A percentile compares a stretch with the other conserved stretches of the same genome.
phyloP scores from a whole-genome alignment of 2,888 invertebrate species.

The Eupithecia exiguata region DNA sequence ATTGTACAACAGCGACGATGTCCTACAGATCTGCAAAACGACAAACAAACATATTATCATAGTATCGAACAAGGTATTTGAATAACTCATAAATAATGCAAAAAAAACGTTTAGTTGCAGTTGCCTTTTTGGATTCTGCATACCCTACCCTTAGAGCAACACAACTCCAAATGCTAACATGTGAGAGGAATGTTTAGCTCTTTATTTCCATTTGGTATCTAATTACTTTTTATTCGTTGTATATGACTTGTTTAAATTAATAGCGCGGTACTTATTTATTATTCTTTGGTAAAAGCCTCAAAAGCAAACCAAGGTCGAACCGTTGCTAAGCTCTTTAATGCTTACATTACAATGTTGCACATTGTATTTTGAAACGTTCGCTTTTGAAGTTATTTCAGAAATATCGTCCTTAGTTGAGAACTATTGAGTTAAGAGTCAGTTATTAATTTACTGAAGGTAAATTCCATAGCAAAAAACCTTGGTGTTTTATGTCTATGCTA shows the following conservation, averaged over 20 bases:
- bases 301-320: neutral
- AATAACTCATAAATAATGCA: neutral
- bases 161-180: neutral
- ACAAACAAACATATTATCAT: neutral
- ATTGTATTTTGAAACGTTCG: neutral
- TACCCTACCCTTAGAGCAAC: neutral
- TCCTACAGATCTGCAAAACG: neutral
- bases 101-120: neutral
- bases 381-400: neutral
- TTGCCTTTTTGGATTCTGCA: neutral
- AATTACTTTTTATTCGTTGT: slow-evolving; percentile 1
- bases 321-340: slow-evolving; percentile 6
- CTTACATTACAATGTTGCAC: neutral
- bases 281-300: slow-evolving; percentile 7
- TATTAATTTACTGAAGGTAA: neutral
- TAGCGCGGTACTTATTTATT: neutral
- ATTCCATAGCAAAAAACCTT: neutral
- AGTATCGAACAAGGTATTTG: neutral
- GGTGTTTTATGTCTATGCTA: neutral
- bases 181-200: neutral
- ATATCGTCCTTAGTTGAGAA: neutral
- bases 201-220: neutral
- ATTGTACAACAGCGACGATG: neutral
- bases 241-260: neutral
- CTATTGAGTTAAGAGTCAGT: neutral